Evolutionary conservation across 2,113 vertebrate species (phyloP), one percentile per base, ranked within the genome.

Genomic region (Calidris pugnax): DNA sequence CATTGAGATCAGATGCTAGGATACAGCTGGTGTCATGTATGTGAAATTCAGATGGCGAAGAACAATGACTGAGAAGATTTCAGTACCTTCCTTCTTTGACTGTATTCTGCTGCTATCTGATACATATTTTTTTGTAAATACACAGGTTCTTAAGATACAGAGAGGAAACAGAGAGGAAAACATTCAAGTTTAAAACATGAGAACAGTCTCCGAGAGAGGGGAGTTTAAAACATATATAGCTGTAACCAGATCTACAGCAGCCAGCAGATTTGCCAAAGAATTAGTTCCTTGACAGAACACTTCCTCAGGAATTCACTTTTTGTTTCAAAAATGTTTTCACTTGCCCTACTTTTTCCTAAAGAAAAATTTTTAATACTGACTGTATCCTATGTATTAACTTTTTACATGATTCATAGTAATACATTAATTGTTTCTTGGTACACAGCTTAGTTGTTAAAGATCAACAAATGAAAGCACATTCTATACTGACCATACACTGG

Each of bases 1-100:
- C 85, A 60, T 24, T 90, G 59, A 90, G 57, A 91, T 93, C 63
- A 84, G 67, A 89, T 95, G 80, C 20, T 93, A 60, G 37, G 37
- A 87, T 59, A 77, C 33, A 22, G 10, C 39, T 92, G 68, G 43
- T 68, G 91, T 55, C 4, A 2, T 14, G 15, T 62, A 89, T 32
- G 51, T 48, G 66, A 87, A 85, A 81, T 82, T 87, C 71, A 72
- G 56, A 39, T 30, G n/a, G 30, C 37, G 64, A 50, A 79, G 80
- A 87, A 86, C 32, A 85, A 81, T 60, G 35, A 51, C 6, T 9
- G 5, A 28, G 72, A 86, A 59, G 33, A 83, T 69, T 89, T 30
- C 41, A 86, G n/a, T 15, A 73, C 15, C 50, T 14, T 63, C 47
- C 33, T 82, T 21, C 37, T 71, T 67, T 83, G 32, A 66, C 80